Conservation (phyloP, 2,797 vertebrate genomes). For the Thunnus albacares region DNA sequence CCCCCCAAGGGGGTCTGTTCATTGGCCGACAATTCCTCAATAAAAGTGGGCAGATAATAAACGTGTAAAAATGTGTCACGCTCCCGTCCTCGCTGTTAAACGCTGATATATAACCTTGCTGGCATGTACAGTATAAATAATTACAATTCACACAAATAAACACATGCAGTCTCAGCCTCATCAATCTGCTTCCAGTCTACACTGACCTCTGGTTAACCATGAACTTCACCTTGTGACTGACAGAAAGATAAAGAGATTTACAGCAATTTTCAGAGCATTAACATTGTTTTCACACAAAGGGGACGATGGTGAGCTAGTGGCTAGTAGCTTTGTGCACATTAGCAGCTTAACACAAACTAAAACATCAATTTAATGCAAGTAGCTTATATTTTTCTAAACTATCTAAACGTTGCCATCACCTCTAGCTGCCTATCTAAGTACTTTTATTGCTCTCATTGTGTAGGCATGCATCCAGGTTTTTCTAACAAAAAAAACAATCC, state of each 20-base stretch:
- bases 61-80: slow-evolving; percentile 22
- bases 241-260: background rate
- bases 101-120: background rate
- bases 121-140: background rate
- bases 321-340: background rate
- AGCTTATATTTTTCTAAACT: too few species aligned
- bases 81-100: background rate
- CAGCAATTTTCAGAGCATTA: background rate
- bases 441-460: too few species aligned
- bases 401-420: too few species aligned
- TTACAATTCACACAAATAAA: background rate
- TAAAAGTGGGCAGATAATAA: slow-evolving; percentile 9
- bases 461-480: too few species aligned
- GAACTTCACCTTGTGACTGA: background rate
- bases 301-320: background rate
- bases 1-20: slow-evolving; percentile 10
- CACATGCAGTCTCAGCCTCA: slow-evolving; percentile 7
- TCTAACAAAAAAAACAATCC: too few species aligned
- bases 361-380: too few species aligned
- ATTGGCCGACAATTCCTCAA: slow-evolving; percentile 18
- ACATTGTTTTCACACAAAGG: background rate
- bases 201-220: background rate
- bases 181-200: background rate
- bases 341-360: too few species aligned
- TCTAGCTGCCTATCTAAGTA: too few species aligned